These are phyloP conservation scores for Turritopsis rubra DNA, from an alignment of 30 jellyfish, hydroid and myxozoan genomes.

Conservation along the genomic window DNA sequence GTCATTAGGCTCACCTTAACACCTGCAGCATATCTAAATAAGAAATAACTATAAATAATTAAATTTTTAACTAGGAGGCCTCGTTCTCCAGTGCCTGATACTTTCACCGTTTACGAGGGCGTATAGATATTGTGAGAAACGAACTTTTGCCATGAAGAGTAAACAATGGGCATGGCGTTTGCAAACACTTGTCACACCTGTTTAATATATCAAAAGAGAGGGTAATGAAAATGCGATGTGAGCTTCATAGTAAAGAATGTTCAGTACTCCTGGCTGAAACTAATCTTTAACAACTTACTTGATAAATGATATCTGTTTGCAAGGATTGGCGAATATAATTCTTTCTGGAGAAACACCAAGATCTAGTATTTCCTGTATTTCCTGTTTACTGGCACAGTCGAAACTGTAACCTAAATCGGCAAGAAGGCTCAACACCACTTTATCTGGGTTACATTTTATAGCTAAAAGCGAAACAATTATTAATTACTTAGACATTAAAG, in stretches of 20 bases:
- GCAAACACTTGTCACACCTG: no score
- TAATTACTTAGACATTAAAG: no score
- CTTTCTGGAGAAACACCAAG: constrained; percentile 78
- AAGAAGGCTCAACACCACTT: constrained; percentile 48
- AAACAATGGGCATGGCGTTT: no score
- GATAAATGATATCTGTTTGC: constrained; percentile 73
- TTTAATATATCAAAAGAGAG: no score
- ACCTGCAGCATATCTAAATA: constrained; percentile 49
- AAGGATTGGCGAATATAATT: constrained; percentile 90
- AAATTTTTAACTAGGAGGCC: neutral
- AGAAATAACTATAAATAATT: neutral
- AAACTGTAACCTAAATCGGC: constrained; percentile 71
- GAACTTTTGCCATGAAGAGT: no score
- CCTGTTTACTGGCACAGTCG: constrained; percentile 97
- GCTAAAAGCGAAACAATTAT: constrained; percentile 48
- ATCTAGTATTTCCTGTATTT: constrained; percentile 24
- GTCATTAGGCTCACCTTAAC: constrained; percentile 83
- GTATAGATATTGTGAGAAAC: no score
- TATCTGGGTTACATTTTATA: constrained; percentile 92
- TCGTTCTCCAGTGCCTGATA: neutral
- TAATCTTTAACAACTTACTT: constrained; percentile 29
- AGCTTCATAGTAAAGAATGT: no score
- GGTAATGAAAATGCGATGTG: no score
- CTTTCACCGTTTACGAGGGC: neutral
- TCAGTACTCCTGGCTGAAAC: neutral